Base-by-base conservation (phyloP, 2,113 vertebrate species). In the Siniperca knerii region DNA sequence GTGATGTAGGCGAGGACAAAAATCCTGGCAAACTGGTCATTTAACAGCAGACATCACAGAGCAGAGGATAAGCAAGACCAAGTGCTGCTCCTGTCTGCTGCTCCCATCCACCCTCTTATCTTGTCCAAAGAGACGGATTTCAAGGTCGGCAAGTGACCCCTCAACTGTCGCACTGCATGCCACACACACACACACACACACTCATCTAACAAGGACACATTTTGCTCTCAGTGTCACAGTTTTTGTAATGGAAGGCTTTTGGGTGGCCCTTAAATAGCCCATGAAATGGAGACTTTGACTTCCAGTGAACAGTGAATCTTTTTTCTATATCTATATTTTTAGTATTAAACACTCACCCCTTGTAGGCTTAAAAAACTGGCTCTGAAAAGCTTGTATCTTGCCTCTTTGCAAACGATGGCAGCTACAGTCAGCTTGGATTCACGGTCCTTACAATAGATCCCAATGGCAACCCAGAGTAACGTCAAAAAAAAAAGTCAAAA, bases 31-130 rank as follows among this genome's bases (percentile, higher is more conserved):
- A 90, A 79, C 77, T 72, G 75, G 77, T 74, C 71, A 82, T 91
- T 87, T 88, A 91, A 78, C 76, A 44, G 54, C 50, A 58, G 69
- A 85, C 77, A 82, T 71, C 61, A 79, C 54, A 77, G 61, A 81
- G 79, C 33, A 0, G 55, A 64, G 77, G 77, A 83, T 66, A 85
- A 67, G 75, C 37, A 64, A 42, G 71, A 77, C 21, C 48, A 48
- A 78, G 81, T 42, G 48, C 62, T 71, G 71, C 79, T 78, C 64
- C 73, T 40, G 68, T 87, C 81, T 71, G 71, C 50, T 1, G 65
- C 79, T 80, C 80, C n/a, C n/a, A 16, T 79, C 75, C 44, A 29
- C 20, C 37, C 54, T 42, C 66, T 84, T 78, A 84, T 80, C 79
- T 82, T 42, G 54, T 77, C 76, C 50, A 15, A 88, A 46, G 67